Evolutionary conservation across 1,140 invertebrate genomes (phyloP).

Genomic region (Aphelinus certus): DNA sequence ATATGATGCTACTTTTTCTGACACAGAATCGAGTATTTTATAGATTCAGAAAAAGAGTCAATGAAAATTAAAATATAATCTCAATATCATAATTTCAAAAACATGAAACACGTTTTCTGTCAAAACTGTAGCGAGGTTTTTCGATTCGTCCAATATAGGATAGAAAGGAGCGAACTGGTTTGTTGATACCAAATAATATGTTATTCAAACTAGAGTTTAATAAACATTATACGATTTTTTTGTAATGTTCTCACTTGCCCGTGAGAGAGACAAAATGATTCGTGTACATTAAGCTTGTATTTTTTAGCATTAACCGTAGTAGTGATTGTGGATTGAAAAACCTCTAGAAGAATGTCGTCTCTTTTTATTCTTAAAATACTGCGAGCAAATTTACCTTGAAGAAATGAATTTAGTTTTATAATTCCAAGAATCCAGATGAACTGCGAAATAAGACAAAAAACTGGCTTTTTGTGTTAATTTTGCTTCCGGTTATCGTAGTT

Average conservation of each 20-base stretch:
- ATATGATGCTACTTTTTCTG: too few relatives aligned
- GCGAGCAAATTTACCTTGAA: constrained; percentile 1
- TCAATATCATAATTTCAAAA: constrained; percentile 17
- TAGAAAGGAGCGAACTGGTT: constrained; percentile 29
- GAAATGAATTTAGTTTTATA: constrained; percentile 4
- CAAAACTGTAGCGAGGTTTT: constrained; percentile 28
- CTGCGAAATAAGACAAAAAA: neutral
- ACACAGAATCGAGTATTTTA: too few relatives aligned
- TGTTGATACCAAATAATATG: constrained; percentile 37
- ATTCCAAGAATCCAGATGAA: neutral
- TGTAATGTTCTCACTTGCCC: constrained; percentile 25
- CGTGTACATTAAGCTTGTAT: constrained; percentile 28
- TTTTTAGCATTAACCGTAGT: constrained; percentile 30
- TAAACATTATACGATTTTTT: constrained; percentile 34
- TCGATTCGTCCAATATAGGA: constrained; percentile 31
- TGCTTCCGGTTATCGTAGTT: neutral
- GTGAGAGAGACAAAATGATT: constrained; percentile 25
- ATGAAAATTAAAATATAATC: neutral
- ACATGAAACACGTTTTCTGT: constrained; percentile 20
- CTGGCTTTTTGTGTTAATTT: constrained; percentile 16
- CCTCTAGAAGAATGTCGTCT: constrained; percentile 1
- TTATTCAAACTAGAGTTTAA: constrained; percentile 23
- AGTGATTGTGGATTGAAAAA: constrained; percentile 21
- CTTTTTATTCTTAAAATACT: constrained; percentile 7
- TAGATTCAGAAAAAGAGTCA: too few relatives aligned